Conservation (phyloP, 2,888 invertebrate species). For the Adelognathus sp. region DNA sequence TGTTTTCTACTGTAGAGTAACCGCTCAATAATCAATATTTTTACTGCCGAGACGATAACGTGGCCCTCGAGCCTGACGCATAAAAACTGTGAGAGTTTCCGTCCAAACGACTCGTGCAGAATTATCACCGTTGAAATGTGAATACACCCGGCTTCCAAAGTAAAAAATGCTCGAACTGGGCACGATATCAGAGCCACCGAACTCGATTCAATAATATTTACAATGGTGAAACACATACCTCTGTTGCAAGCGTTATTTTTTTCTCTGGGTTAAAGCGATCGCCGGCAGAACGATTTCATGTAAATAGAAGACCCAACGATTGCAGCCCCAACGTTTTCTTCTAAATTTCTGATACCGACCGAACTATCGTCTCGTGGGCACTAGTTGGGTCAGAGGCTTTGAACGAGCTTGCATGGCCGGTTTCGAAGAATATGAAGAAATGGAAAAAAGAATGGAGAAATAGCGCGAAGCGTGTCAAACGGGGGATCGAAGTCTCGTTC, state of each 20-base stretch:
- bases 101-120: too few relatives aligned
- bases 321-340: neutral
- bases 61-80: neutral
- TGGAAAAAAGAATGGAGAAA: neutral
- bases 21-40: neutral
- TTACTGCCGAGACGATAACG: neutral
- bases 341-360: neutral
- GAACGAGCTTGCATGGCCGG: neutral
- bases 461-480: neutral
- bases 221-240: too few relatives aligned
- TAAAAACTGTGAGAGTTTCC: too few relatives aligned
- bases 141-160: too few relatives aligned
- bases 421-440: neutral
- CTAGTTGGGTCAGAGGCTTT: slow-evolving; percentile 32
- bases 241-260: too few relatives aligned
- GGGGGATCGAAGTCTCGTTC: slow-evolving; percentile 51
- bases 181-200: too few relatives aligned
- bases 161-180: too few relatives aligned
- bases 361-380: slow-evolving; percentile 14
- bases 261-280: too few relatives aligned
- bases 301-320: neutral
- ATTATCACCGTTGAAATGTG: too few relatives aligned
- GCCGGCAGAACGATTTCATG: neutral
- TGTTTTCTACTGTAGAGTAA: neutral
- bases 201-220: too few relatives aligned